Percentiles rank a stretch among this genome's conserved stretches.
phyloP scores from a whole-genome alignment of 2,797 vertebrate species.

The Crocidura indochinensis region DNA sequence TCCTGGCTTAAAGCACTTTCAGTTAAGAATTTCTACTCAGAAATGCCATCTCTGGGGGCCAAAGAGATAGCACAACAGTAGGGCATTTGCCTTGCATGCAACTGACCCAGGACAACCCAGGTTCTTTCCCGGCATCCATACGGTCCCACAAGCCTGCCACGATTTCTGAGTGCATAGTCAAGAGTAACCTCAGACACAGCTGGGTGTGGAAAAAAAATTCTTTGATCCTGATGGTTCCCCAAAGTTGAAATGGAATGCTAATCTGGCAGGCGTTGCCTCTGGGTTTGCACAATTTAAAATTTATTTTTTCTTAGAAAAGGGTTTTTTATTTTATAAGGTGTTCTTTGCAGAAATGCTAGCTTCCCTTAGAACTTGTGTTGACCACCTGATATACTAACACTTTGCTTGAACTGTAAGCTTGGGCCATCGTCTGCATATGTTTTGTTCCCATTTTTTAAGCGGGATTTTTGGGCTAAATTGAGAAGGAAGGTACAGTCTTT shows the following conservation, averaged over 20 bases:
- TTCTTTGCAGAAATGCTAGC: constrained; percentile 16
- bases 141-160: too few species aligned
- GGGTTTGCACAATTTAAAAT: constrained; percentile 19
- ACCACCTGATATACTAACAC: neutral
- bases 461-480: neutral
- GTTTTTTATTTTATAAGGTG: neutral
- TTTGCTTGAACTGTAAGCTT: neutral
- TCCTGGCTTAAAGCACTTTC: neutral
- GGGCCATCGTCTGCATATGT: neutral
- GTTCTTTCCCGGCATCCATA: too few species aligned
- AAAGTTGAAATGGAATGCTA: neutral
- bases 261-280: neutral
- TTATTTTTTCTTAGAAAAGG: neutral
- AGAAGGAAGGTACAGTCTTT: neutral
- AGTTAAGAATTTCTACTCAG: neutral
- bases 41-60: neutral
- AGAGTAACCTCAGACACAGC: too few species aligned
- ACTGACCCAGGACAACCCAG: too few species aligned
- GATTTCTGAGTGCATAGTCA: too few species aligned
- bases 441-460: constrained; percentile 19
- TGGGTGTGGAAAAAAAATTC: too few species aligned
- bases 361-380: neutral
- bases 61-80: too few species aligned
- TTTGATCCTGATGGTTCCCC: neutral
- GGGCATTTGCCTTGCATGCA: too few species aligned